Base-by-base conservation (phyloP, 1,140 invertebrate genomes). In the Nixonia krombeini region DNA sequence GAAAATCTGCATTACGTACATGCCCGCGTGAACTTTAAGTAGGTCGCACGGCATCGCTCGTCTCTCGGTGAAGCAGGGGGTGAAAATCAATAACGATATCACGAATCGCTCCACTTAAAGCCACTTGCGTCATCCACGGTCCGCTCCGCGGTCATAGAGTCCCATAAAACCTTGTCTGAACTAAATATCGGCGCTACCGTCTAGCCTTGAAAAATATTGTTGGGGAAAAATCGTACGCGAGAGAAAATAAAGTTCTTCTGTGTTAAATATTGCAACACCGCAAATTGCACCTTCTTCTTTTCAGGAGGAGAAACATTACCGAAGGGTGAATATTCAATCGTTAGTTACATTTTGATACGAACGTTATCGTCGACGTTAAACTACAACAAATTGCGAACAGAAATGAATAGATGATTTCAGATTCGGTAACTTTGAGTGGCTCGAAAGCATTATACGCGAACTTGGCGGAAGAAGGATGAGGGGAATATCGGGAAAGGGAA, bases 41-140 rank as follows among this genome's bases (percentile, higher is more conserved):
- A 77, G 76, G 76, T 65, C 75, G 69, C 59, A 67, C 68, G 46
- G 64, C 62, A 63, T 28, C 67, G 64, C 50, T 15, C 46, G 63
- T 53, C 29, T 50, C 16, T 23, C 41, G 49, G 57, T 52, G n/a
- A n/a, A n/a, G 55, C 53, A 52, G 53, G 46, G 59, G 69, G 59
- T 66, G 69, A 70, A 71, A 77, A 79, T 79, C 75, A 70, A 79
- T 79, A 79, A 70, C 61, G 57, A 72, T 67, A 72, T 72, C 59
- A 67, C 69, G 63, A 67, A 72, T 67, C 52, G 55, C 46, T 56
- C 63, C 56, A 67, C 55, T 66, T 71, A 63, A 47, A 56, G 52
- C 58, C 58, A 45, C 55, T 37, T 63, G 58, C 50, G 58, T 63
- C 50, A 64, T 70, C 58, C 38, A 17, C 62, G 66, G 64, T 59